Percentiles rank a stretch among this genome's conserved stretches.
Conservation (phyloP, 2,113 vertebrate species). For the Hydrolagus affinis region DNA sequence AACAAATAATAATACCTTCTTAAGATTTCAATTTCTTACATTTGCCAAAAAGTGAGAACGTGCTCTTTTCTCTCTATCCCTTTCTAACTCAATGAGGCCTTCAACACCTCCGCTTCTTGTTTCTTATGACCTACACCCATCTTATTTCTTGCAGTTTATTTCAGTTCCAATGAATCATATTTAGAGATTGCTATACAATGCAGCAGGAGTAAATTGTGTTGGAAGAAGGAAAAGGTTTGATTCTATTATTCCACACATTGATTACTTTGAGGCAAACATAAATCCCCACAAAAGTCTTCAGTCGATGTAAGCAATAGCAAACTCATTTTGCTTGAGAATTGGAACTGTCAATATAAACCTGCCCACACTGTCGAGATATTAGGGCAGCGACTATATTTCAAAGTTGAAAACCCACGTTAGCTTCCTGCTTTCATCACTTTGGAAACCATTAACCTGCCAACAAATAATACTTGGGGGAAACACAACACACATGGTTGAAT, state of each 20-base stretch:
- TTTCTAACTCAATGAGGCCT: too few relatives aligned
- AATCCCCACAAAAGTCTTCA: background rate
- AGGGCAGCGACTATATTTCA: background rate
- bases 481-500: background rate
- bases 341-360: background rate
- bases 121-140: background rate
- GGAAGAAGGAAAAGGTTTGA: background rate
- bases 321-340: background rate
- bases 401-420: background rate
- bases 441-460: constrained; percentile 21
- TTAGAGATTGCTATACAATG: background rate
- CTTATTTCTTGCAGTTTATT: background rate
- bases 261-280: background rate
- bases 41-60: background rate
- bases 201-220: background rate
- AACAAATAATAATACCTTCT: background rate
- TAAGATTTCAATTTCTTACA: background rate
- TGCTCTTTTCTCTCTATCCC: background rate
- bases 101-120: background rate
- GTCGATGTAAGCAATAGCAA: background rate
- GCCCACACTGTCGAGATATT: background rate
- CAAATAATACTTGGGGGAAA: background rate
- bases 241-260: background rate
- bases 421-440: constrained; percentile 7
- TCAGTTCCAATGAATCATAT: background rate